phyloP scores from a whole-genome alignment of 2,888 invertebrate species.

The Seira ritae region DNA sequence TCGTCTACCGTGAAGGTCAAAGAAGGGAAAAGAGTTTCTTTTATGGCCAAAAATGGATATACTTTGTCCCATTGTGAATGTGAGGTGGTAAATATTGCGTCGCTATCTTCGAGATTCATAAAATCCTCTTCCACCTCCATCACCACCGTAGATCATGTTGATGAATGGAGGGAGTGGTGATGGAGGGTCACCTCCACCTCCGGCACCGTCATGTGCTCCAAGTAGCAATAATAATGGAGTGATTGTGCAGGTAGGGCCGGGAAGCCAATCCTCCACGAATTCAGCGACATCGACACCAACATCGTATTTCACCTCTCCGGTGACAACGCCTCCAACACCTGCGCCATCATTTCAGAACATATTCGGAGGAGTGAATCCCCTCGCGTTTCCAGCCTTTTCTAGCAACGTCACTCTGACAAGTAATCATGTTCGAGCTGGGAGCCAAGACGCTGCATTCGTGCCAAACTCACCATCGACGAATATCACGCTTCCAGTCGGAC shows the following conservation, averaged over 20 bases:
- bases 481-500: constrained; percentile 57
- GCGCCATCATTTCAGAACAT: constrained; percentile 47
- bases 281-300: constrained; percentile 46
- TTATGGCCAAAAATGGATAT: not conserved
- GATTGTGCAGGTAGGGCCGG: constrained; percentile 51
- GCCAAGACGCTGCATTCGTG: constrained; percentile 58
- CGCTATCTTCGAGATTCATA: not conserved
- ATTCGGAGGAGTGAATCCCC: constrained; percentile 38
- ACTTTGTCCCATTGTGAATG: not conserved
- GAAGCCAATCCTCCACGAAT: constrained; percentile 37
- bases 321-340: constrained; percentile 52
- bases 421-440: constrained; percentile 51
- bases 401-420: constrained; percentile 55
- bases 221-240: constrained; percentile 25
- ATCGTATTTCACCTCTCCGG: constrained; percentile 39
- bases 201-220: constrained; percentile 29
- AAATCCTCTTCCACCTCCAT: not conserved
- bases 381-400: constrained; percentile 52
- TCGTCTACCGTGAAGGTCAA: not conserved
- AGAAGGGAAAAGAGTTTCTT: not conserved
- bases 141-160: constrained; percentile 8
- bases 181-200: constrained; percentile 36
- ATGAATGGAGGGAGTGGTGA: constrained; percentile 33
- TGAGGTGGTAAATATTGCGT: not conserved
- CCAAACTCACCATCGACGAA: constrained; percentile 55